These are phyloP conservation scores for Egretta garzetta DNA, from an alignment of 2,113 vertebrate species.

Conservation along the genomic window DNA sequence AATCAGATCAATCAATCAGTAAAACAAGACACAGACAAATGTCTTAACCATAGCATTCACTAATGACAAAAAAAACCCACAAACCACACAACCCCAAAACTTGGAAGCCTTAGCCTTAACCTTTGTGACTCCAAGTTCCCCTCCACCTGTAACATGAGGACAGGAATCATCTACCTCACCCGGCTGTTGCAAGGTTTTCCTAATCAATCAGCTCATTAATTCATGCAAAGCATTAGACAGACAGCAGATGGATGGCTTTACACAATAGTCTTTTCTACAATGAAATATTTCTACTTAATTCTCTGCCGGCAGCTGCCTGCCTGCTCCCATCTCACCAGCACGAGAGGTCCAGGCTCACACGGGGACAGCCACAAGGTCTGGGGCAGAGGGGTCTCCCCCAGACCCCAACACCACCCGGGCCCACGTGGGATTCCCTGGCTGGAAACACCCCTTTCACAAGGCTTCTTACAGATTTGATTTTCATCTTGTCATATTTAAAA, in stretches of 20 bases:
- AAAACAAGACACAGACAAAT: background rate
- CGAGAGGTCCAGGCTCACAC: accelerated
- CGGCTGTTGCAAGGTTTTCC: background rate
- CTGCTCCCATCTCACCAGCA: background rate
- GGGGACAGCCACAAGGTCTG: accelerated
- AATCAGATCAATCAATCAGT: background rate
- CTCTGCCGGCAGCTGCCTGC: background rate
- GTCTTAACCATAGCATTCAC: background rate
- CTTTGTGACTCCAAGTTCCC: background rate
- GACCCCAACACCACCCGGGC: background rate
- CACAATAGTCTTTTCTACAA: background rate
- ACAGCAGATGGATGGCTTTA: conserved; percentile 39
- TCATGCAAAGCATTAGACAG: conserved; percentile 16
- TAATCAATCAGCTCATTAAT: conserved; percentile 59
- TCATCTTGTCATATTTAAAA: background rate
- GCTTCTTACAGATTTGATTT: background rate
- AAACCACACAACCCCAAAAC: too few relatives aligned
- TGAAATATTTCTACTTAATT: background rate
- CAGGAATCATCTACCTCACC: background rate
- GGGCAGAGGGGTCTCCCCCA: background rate
- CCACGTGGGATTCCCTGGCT: background rate
- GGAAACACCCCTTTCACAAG: background rate
- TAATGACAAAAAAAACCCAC: background rate
- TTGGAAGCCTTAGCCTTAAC: background rate
- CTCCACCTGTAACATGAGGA: background rate